phyloP scores from a whole-genome alignment of 2,888 invertebrate genomes.

The Anodontia alba region DNA sequence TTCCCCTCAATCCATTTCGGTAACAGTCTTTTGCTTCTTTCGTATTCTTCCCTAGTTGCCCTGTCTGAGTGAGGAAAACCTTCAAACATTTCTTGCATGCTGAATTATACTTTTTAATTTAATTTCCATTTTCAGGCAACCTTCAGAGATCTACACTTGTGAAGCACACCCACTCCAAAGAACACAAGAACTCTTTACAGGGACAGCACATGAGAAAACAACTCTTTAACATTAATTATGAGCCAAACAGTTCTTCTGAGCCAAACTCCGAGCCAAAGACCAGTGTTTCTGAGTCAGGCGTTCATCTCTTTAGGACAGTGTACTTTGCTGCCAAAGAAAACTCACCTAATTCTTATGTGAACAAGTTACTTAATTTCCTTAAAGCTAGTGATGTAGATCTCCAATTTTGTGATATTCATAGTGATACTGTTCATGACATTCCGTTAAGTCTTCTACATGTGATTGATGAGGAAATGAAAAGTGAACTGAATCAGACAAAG shows the following conservation, averaged over 20 bases:
- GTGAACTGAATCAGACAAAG: background rate
- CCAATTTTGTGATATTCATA: background rate
- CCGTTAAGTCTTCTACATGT: background rate
- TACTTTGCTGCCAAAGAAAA: conserved; percentile 21
- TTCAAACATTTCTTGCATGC: too few species aligned
- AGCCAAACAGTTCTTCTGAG: background rate
- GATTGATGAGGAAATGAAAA: background rate
- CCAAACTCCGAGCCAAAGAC: too few species aligned
- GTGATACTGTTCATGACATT: conserved; percentile 3
- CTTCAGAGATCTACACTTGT: conserved; percentile 9
- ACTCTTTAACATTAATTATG: background rate
- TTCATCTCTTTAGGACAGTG: conserved; percentile 22
- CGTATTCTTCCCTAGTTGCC: too few species aligned
- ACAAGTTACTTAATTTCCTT: background rate
- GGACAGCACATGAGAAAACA: conserved; percentile 1
- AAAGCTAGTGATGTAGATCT: conserved; percentile 9
- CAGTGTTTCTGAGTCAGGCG: background rate
- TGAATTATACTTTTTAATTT: too few species aligned
- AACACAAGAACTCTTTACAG: too few species aligned
- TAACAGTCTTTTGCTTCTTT: too few species aligned
- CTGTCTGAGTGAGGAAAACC: too few species aligned
- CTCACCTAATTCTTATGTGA: conserved; percentile 11
- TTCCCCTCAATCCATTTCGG: too few species aligned
- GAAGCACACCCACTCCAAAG: conserved; percentile 22
- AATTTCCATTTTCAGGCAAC: too few species aligned